These are phyloP conservation scores for Eulemur mongoz DNA, from an alignment of 2,797 vertebrate genomes.

Conservation along the genomic window DNA sequence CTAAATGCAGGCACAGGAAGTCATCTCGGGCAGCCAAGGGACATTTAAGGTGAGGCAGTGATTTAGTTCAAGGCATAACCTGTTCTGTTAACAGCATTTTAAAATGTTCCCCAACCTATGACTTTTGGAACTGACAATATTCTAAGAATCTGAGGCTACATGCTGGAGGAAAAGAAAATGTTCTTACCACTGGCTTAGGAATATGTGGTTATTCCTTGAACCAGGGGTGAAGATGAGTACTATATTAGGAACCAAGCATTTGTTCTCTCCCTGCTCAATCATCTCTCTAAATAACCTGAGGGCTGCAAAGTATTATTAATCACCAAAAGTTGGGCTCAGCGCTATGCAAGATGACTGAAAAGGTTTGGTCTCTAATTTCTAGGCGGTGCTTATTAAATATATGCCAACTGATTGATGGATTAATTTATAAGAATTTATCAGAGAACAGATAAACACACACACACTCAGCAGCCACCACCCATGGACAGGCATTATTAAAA, in stretches of 20 bases:
- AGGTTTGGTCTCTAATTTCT: neutral
- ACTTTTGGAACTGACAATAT: constrained; percentile 39
- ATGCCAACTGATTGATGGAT: neutral
- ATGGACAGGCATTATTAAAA: neutral
- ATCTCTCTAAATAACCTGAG: neutral
- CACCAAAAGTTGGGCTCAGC: neutral
- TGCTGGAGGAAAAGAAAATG: neutral
- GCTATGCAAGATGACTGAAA: neutral
- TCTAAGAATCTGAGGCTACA: constrained; percentile 10
- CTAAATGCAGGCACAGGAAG: constrained; percentile 1
- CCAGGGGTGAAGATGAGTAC: neutral
- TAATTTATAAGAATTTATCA: neutral
- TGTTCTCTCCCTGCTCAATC: neutral
- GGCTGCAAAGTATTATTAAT: neutral
- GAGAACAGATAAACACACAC: neutral
- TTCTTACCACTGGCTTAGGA: neutral
- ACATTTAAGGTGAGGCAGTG: constrained; percentile 27
- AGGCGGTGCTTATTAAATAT: neutral
- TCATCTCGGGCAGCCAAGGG: neutral
- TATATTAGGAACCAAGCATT: neutral
- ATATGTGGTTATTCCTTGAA: neutral
- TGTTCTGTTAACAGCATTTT: constrained; percentile 27
- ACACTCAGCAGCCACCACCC: neutral
- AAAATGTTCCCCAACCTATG: constrained; percentile 3
- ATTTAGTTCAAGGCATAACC: constrained; percentile 6